These are phyloP conservation scores for Athripsodes cinereus DNA, from an alignment of 2,888 invertebrate species.

Conservation along the genomic window DNA sequence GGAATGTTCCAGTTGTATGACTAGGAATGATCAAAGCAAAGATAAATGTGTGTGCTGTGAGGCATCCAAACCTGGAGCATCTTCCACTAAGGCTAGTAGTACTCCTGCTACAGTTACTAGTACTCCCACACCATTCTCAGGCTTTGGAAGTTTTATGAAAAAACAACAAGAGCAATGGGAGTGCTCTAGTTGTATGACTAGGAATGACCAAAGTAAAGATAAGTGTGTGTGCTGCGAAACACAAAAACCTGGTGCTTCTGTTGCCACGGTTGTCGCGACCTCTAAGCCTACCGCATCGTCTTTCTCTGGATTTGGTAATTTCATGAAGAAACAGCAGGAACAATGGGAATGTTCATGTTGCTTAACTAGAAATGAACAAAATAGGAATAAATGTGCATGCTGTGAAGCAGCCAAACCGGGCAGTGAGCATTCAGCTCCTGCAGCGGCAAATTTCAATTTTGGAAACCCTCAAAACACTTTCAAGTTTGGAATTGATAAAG, in stretches of 20 bases:
- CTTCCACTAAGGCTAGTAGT: slow-evolving; percentile 1
- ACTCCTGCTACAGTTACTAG: background rate
- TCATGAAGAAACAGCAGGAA: slow-evolving; percentile 31
- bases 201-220: slow-evolving; percentile 43
- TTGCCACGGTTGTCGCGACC: slow-evolving; percentile 1
- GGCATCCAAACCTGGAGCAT: slow-evolving; percentile 35
- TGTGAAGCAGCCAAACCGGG: slow-evolving; percentile 53
- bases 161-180: slow-evolving; percentile 48
- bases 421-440: slow-evolving; percentile 26
- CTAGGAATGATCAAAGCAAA: slow-evolving; percentile 48
- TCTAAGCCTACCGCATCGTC: background rate
- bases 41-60: slow-evolving; percentile 51
- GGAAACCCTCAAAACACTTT: slow-evolving; percentile 33
- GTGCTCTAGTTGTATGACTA: slow-evolving; percentile 57
- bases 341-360: slow-evolving; percentile 59
- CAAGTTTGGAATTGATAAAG: slow-evolving; percentile 47
- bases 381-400: slow-evolving; percentile 47
- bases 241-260: slow-evolving; percentile 33
- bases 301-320: slow-evolving; percentile 17
- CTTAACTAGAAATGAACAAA: slow-evolving; percentile 50
- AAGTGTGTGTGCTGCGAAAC: slow-evolving; percentile 53
- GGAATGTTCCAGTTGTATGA: slow-evolving; percentile 60
- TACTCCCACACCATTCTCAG: slow-evolving; percentile 34
- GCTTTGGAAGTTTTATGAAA: slow-evolving; percentile 24
- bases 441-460: slow-evolving; percentile 25